These are phyloP conservation scores for Dinoponera quadriceps DNA, from an alignment of 1,140 invertebrate species.

Conservation along the genomic window DNA sequence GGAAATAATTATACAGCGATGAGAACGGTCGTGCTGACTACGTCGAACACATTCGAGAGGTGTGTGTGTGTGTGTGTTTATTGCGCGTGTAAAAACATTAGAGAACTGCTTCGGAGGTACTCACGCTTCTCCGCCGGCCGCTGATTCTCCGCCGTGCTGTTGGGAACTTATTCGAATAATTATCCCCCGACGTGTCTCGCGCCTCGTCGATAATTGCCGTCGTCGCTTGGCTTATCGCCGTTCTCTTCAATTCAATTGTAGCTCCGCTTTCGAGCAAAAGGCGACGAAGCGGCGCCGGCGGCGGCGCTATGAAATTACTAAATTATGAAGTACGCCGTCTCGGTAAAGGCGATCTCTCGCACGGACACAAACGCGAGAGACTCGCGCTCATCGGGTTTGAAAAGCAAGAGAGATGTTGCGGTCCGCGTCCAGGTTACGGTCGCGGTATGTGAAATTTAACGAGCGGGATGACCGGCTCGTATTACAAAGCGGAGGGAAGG, in stretches of 20 bases:
- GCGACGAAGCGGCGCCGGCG: neutral
- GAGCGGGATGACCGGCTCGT: slow-evolving; percentile 64
- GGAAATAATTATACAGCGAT: slow-evolving; percentile 52
- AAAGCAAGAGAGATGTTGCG: slow-evolving; percentile 27
- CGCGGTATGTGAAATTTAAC: slow-evolving; percentile 64
- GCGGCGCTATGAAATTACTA: slow-evolving; percentile 8
- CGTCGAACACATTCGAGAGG: slow-evolving; percentile 1
- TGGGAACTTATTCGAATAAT: neutral
- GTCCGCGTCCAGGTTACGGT: neutral
- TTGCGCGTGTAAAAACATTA: neutral
- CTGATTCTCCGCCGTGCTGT: neutral
- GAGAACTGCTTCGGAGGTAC: slow-evolving; percentile 12
- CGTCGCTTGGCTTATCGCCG: neutral
- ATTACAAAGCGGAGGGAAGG: slow-evolving; percentile 64
- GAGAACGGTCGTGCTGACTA: neutral
- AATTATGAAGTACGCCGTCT: neutral
- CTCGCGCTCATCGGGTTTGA: neutral
- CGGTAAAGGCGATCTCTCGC: neutral
- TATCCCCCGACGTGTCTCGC: neutral
- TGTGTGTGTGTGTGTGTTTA: neutral
- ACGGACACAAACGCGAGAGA: neutral
- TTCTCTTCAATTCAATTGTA: slow-evolving; percentile 12
- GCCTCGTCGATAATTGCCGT: neutral
- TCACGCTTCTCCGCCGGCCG: slow-evolving; percentile 1
- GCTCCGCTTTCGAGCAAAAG: neutral